A percentile compares a stretch with the other conserved stretches of the same genome.
Evolutionary conservation across 2,888 invertebrate genomes (phyloP).

Genomic region (Marasmarcha lunaedactyla): DNA sequence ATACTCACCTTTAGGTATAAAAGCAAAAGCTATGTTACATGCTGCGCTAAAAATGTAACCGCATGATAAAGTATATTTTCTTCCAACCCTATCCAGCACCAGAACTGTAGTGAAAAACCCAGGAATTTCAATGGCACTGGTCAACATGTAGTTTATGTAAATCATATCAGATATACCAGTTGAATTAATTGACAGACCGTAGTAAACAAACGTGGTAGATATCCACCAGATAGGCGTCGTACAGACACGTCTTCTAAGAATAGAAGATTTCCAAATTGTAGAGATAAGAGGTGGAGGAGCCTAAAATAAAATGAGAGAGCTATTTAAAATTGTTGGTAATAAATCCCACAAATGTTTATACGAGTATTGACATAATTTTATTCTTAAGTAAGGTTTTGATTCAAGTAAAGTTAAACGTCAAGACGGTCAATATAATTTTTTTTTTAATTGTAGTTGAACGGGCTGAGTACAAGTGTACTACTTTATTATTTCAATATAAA

Average conservation of each 20-base stretch:
- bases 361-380: too few relatives aligned
- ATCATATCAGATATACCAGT: conserved; percentile 79
- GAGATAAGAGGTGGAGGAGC: conserved; percentile 21
- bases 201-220: conserved; percentile 82
- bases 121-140: conserved; percentile 77
- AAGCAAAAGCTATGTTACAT: conserved; percentile 46
- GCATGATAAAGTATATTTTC: conserved; percentile 69
- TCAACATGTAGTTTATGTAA: conserved; percentile 78
- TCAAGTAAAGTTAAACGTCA: too few relatives aligned
- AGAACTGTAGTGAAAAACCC: conserved; percentile 73
- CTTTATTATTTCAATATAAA: too few relatives aligned
- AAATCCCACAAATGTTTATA: too few relatives aligned
- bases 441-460: too few relatives aligned
- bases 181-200: conserved; percentile 82
- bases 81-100: conserved; percentile 72
- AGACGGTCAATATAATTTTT: too few relatives aligned
- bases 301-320: not conserved
- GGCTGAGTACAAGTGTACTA: too few relatives aligned
- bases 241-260: conserved; percentile 66
- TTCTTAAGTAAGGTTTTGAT: too few relatives aligned
- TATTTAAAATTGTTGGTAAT: too few relatives aligned
- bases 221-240: conserved; percentile 84
- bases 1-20: conserved; percentile 58
- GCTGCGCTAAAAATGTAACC: conserved; percentile 72
- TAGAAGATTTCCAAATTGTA: conserved; percentile 54